These are phyloP conservation scores for Scaptomyza pallida DNA, from an alignment of 1,140 invertebrate genomes.

Conservation along the genomic window DNA sequence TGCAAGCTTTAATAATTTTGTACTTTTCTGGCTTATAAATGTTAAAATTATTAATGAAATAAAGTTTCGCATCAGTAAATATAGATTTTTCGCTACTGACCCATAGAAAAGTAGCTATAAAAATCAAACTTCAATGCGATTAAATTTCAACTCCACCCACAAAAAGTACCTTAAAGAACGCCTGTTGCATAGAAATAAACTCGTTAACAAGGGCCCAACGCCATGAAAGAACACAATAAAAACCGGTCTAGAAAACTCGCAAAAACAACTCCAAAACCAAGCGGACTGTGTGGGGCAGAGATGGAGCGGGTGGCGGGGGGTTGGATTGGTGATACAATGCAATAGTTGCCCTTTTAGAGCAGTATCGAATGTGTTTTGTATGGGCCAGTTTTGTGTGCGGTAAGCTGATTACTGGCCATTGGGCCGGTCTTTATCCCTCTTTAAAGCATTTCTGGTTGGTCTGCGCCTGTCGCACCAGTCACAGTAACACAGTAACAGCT, in stretches of 20 bases:
- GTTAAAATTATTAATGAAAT: not conserved
- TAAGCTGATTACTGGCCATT: constrained; percentile 47
- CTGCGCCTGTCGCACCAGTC: constrained; percentile 72
- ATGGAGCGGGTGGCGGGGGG: no score
- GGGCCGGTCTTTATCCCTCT: constrained; percentile 72
- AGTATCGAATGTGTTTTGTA: constrained; percentile 16
- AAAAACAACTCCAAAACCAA: not conserved
- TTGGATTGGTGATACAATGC: not conserved
- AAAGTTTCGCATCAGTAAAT: no score
- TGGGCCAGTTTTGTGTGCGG: constrained; percentile 34
- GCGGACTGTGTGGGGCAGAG: no score
- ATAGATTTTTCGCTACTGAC: no score
- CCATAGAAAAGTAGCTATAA: no score
- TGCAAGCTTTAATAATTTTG: no score
- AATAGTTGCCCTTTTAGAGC: not conserved
- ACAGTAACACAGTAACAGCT: constrained; percentile 72
- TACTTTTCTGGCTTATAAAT: not conserved
- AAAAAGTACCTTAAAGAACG: not conserved
- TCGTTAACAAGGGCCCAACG: not conserved
- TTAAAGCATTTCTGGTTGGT: constrained; percentile 81
- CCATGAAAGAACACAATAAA: not conserved
- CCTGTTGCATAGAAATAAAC: not conserved
- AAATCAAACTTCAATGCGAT: not conserved
- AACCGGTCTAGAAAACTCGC: not conserved
- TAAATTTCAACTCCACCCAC: constrained; percentile 6